Conservation (phyloP, 2,888 invertebrate species). For the Lepidonotus clava region DNA sequence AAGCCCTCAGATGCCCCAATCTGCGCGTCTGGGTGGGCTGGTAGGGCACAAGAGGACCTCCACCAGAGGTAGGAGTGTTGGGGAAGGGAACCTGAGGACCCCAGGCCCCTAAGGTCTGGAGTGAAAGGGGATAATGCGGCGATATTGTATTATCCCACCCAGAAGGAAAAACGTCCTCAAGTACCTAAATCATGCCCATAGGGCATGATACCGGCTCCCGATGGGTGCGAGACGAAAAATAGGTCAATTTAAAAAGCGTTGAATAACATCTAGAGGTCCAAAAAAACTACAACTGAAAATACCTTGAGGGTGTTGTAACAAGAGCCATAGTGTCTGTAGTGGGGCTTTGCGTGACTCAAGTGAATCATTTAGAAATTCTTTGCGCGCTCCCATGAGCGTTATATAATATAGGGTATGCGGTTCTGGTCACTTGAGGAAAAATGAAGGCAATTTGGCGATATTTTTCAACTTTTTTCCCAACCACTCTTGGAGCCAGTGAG, state of each 20-base stretch:
- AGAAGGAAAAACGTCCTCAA: neutral
- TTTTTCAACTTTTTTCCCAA: neutral
- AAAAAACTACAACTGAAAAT: neutral
- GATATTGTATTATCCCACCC: neutral
- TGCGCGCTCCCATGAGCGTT: neutral
- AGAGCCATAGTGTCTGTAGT: neutral
- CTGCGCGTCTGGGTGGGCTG: neutral
- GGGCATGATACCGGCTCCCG: neutral
- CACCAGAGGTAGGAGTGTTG: too few relatives aligned
- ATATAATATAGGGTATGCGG: neutral
- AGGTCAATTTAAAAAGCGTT: neutral
- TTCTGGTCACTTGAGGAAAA: neutral
- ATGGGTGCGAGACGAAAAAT: neutral
- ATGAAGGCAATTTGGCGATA: neutral
- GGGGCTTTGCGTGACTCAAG: neutral
- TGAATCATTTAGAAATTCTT: conserved; percentile 11
- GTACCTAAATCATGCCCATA: neutral
- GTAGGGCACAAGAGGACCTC: neutral
- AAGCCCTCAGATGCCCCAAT: neutral
- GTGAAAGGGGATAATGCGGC: neutral
- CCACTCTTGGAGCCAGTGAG: neutral
- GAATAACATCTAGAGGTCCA: neutral
- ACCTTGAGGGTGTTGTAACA: neutral
- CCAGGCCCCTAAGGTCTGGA: neutral
- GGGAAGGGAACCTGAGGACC: too few relatives aligned